A percentile compares a stretch with the other conserved stretches of the same genome.
These are phyloP conservation scores for Chanos chanos DNA, from an alignment of 2,797 vertebrate species.

Conservation along the genomic window DNA sequence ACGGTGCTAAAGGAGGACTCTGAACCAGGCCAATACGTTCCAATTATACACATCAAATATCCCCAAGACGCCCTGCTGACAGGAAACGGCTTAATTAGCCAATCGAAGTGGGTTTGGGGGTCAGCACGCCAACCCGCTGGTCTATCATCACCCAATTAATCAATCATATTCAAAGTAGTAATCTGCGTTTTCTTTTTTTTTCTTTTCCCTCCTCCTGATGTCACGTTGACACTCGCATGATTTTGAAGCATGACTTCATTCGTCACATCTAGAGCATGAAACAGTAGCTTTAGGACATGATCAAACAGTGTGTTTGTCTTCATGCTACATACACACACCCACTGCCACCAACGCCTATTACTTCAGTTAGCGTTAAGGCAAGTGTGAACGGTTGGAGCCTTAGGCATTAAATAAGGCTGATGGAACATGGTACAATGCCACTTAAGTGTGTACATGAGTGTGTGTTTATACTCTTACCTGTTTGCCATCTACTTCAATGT, in stretches of 20 bases:
- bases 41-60: slow-evolving; percentile 14
- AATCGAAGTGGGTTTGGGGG: slow-evolving; percentile 22
- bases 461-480: slow-evolving; percentile 72
- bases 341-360: background rate
- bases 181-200: no score
- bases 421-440: background rate
- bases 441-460: background rate
- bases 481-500: slow-evolving; percentile 96
- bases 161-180: no score
- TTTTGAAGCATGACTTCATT: no score
- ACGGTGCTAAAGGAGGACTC: slow-evolving; percentile 4
- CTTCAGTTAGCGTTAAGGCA: background rate
- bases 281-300: no score
- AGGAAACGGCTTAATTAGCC: background rate
- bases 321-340: background rate
- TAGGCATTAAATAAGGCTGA: no score
- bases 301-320: no score
- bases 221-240: no score
- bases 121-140: background rate
- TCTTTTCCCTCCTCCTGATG: no score
- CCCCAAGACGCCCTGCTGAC: slow-evolving; percentile 6
- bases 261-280: no score
- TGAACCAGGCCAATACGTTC: slow-evolving; percentile 16
- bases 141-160: background rate
- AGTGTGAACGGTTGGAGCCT: background rate